Evolutionary conservation across 2,888 invertebrate genomes (phyloP), one percentile per base, ranked within the genome.

Genomic region (Caenorhabditis zanzibari): DNA sequence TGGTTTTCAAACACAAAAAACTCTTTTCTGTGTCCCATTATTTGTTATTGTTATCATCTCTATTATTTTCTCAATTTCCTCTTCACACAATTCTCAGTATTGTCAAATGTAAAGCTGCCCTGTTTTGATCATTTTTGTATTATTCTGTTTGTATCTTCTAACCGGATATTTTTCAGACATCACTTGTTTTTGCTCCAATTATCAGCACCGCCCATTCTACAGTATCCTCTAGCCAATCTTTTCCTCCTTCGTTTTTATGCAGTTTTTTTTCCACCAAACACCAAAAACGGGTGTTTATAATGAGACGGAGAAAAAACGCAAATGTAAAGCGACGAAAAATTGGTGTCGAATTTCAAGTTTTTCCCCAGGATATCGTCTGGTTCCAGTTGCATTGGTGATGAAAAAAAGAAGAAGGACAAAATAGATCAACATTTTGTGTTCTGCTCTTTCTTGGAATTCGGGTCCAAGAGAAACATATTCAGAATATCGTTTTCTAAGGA

Each of bases 271-370:
- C 12, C 35, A 54, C 32, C 68, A 54, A 74, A 64, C 61, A 54
- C 44, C 74, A 64, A 56, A 74, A 64, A n/a, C 52, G 72, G 59
- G 1, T 41, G 26, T 54, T 74, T 74, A 44, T 54, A 64, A 74
- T 74, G 74, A 64, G 72, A 12, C n/a, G 44, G 28, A 19, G 47
- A 59, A 77, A 74, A 74, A 68, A 68, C 68, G 68, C 64, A 61
- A 76, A 59, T 59, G 58, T 56, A 68, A 76, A 76, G 64, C 41
- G 49, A 59, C 47, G 49, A 68, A 76, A 76, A 76, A 76, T 76
- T 68, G 76, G 76, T 76, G 52, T 76, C 76, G 19, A 76, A 66
- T 76, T 76, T 66, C 76, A 76, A 54, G 59, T 59, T 66, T 66
- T 76, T 75, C 64, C 74, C 63, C 41, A 22, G 74, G 63, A 64